Evolutionary conservation across 2,797 vertebrate genomes (phyloP).

Genomic region (Gobionotothen gibberifrons): DNA sequence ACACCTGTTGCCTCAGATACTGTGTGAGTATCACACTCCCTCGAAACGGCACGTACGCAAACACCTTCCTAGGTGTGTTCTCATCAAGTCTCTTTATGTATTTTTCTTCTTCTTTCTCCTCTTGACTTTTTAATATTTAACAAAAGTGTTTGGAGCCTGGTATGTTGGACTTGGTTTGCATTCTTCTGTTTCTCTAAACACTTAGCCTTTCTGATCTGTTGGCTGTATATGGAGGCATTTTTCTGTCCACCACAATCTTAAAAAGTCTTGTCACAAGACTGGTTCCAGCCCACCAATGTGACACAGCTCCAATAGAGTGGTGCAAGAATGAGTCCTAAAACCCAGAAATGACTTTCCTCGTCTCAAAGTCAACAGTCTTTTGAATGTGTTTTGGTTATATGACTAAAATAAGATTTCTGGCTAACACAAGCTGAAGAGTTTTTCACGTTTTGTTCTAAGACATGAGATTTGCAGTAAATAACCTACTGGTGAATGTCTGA

Average conservation of each 20-base stretch:
- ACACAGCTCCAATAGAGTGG: slow-evolving; percentile 4
- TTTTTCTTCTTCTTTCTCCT: background rate
- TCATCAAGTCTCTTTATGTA: background rate
- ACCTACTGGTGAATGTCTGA: no score
- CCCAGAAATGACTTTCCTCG: no score
- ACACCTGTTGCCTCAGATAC: background rate
- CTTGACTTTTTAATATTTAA: no score
- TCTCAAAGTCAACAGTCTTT: no score
- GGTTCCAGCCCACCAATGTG: slow-evolving; percentile 12
- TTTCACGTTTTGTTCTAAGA: no score
- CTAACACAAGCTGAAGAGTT: no score
- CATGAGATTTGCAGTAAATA: no score
- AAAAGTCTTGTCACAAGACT: slow-evolving; percentile 2
- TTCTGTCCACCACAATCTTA: slow-evolving; percentile 5
- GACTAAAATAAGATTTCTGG: no score
- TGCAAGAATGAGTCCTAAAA: no score
- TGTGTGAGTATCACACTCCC: background rate
- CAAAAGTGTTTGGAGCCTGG: background rate
- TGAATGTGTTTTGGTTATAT: no score
- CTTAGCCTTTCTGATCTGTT: slow-evolving; percentile 13
- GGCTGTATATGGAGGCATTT: slow-evolving; percentile 13
- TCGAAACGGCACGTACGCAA: background rate
- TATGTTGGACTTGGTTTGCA: slow-evolving; percentile 4
- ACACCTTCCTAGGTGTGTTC: background rate
- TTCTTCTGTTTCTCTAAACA: background rate